Evolutionary conservation across 2,888 invertebrate species (phyloP).

Genomic region (Dinocampus coccinellae): DNA sequence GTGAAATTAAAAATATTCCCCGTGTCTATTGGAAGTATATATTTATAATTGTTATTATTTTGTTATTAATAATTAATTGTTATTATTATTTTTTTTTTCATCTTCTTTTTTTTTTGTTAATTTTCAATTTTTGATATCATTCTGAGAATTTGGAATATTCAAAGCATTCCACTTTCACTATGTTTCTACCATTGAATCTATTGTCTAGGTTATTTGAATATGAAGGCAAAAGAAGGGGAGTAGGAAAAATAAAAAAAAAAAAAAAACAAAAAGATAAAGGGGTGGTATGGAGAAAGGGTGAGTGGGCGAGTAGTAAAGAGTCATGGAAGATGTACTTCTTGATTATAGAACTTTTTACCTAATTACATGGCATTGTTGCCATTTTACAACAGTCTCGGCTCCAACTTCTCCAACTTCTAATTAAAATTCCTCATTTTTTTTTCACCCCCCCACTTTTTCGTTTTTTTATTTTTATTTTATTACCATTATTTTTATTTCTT

Average conservation of each 20-base stretch:
- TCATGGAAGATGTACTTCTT: constrained; percentile 67
- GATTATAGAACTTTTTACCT: constrained; percentile 69
- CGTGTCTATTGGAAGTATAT: neutral
- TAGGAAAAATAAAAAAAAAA: too few species aligned
- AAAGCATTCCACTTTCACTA: constrained; percentile 52
- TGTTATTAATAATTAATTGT: too few species aligned
- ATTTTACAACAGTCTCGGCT: constrained; percentile 61
- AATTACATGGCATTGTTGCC: constrained; percentile 69
- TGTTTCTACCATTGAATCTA: neutral
- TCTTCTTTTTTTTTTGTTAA: constrained; percentile 45
- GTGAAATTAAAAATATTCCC: neutral
- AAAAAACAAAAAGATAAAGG: constrained; percentile 39
- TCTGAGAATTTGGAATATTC: constrained; percentile 67
- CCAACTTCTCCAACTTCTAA: constrained; percentile 62
- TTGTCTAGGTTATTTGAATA: constrained; percentile 64
- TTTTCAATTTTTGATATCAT: too few species aligned
- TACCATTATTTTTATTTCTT: too few species aligned
- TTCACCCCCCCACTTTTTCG: constrained; percentile 50
- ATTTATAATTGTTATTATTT: too few species aligned
- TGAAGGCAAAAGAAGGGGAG: too few species aligned
- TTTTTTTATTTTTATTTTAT: too few species aligned
- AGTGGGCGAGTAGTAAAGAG: constrained; percentile 39
- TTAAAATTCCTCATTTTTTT: constrained; percentile 50
- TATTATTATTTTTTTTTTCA: neutral
- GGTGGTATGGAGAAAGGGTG: constrained; percentile 30